phyloP scores from a whole-genome alignment of 2,888 invertebrate genomes.

The Limnephilus auricula region DNA sequence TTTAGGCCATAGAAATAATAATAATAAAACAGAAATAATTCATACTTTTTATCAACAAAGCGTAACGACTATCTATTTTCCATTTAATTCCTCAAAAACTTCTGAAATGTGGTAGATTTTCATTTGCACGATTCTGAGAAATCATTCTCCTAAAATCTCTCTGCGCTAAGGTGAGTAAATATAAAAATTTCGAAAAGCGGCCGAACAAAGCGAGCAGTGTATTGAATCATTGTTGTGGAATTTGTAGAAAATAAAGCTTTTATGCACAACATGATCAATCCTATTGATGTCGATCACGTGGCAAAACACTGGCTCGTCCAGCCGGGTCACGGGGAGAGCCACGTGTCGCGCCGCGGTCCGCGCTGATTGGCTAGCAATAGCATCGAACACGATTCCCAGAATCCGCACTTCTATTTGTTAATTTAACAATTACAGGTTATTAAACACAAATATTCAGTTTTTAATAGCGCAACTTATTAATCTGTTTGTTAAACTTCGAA shows the following conservation, averaged over 20 bases:
- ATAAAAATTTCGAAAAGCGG: not conserved
- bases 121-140: too few relatives aligned
- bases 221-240: slow-evolving; percentile 2
- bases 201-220: not conserved
- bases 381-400: not conserved
- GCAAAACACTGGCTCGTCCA: not conserved
- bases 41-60: not conserved
- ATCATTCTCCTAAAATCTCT: not conserved
- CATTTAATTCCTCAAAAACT: not conserved
- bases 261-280: not conserved
- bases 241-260: not conserved
- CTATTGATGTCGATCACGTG: slow-evolving; percentile 8
- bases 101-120: not conserved
- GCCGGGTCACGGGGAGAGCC: not conserved
- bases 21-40: not conserved
- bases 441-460: not conserved
- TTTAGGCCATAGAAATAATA: not conserved
- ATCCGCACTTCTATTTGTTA: not conserved
- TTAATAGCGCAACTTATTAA: too few relatives aligned
- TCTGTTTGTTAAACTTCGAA: too few relatives aligned
- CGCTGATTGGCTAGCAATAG: not conserved
- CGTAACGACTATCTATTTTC: not conserved
- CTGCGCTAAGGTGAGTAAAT: not conserved
- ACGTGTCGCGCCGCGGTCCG: not conserved
- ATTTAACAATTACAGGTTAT: not conserved